phyloP scores from a whole-genome alignment of 2,888 invertebrate species.

The Eristalinus aeneus region DNA sequence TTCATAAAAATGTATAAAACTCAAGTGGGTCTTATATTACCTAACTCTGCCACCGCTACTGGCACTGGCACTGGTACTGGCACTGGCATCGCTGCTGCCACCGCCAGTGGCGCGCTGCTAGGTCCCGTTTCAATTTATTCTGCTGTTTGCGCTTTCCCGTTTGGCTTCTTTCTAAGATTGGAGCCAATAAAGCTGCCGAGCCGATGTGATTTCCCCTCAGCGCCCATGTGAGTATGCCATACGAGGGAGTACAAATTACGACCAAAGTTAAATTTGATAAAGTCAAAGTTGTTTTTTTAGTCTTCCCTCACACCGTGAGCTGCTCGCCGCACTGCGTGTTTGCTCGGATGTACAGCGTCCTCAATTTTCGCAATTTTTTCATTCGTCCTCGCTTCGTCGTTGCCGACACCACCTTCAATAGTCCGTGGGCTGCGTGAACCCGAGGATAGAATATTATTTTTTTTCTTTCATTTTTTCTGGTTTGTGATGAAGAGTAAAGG shows the following conservation, averaged over 20 bases:
- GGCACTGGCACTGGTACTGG: not conserved
- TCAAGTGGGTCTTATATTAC: conserved; percentile 65
- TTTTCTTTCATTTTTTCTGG: not conserved
- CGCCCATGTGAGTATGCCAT: conserved; percentile 51
- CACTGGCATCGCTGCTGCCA: not conserved
- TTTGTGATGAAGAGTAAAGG: conserved; percentile 22
- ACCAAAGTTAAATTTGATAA: conserved; percentile 71
- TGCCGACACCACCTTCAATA: conserved; percentile 31
- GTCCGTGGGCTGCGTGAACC: conserved; percentile 42
- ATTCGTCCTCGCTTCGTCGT: conserved; percentile 32
- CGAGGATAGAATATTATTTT: not conserved
- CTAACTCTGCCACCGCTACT: conserved; percentile 13
- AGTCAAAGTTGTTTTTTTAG: conserved; percentile 62
- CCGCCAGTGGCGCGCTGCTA: conserved; percentile 37
- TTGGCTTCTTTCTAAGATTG: conserved; percentile 61
- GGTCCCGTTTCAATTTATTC: conserved; percentile 68
- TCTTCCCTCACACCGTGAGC: not conserved
- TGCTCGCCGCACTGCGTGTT: conserved; percentile 8
- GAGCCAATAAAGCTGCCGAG: conserved; percentile 67
- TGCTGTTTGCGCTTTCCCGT: conserved; percentile 61
- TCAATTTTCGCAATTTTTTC: conserved; percentile 43
- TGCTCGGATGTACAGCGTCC: conserved; percentile 55
- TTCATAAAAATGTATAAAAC: conserved; percentile 70
- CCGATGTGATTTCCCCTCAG: conserved; percentile 56
- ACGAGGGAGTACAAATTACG: conserved; percentile 61